These are phyloP conservation scores for Oconnorella tubifera DNA, from an alignment of 2,888 invertebrate species.

Conservation along the genomic window DNA sequence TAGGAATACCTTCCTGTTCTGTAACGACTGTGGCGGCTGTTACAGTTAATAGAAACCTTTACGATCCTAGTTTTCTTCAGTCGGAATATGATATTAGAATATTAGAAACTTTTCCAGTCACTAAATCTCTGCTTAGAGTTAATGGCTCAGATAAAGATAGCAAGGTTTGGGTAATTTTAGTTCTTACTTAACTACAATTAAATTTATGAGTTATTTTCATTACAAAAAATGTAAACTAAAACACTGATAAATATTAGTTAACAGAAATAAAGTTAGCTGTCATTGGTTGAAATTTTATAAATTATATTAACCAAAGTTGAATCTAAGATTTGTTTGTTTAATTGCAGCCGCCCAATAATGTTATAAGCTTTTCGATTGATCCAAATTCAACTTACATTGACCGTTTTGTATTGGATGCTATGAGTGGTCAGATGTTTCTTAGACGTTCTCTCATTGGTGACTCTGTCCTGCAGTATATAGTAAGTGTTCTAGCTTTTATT, in stretches of 20 bases:
- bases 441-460: conserved; percentile 37
- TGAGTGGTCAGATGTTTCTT: conserved; percentile 76
- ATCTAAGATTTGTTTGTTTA: no score
- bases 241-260: no score
- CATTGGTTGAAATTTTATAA: no score
- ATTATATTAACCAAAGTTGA: no score
- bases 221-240: no score
- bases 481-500: no score
- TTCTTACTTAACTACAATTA: neutral
- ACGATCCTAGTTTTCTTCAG: conserved; percentile 75
- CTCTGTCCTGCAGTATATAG: conserved; percentile 26
- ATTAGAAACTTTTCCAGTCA: conserved; percentile 65
- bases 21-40: conserved; percentile 40
- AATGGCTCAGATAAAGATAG: conserved; percentile 28
- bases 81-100: conserved; percentile 81
- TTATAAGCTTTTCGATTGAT: conserved; percentile 26
- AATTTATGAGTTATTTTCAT: no score
- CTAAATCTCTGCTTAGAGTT: conserved; percentile 29
- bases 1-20: conserved; percentile 36
- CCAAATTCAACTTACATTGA: conserved; percentile 24
- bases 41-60: conserved; percentile 43
- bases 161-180: conserved; percentile 20
- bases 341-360: conserved; percentile 28
- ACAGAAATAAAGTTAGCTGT: no score
- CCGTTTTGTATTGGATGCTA: conserved; percentile 73